Evolutionary conservation across 2,888 invertebrate genomes (phyloP).

Genomic region (Aspidiotus destructor): DNA sequence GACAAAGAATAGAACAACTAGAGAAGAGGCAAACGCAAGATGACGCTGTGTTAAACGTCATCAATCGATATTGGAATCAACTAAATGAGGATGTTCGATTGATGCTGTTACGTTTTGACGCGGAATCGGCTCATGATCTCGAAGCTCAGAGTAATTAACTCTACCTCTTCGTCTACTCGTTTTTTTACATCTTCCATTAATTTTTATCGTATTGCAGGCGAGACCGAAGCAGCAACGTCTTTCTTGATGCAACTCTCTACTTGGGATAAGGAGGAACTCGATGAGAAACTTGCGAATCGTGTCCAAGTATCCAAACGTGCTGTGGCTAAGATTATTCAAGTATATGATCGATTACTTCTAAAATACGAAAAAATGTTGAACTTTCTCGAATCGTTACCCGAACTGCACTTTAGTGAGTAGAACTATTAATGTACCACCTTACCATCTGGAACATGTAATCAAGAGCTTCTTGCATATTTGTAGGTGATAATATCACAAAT

Average conservation of each 20-base stretch:
- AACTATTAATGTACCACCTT: not conserved
- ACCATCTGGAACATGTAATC: not conserved
- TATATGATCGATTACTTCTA: conserved; percentile 90
- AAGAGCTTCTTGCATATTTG: not conserved
- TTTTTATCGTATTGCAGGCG: conserved; percentile 53
- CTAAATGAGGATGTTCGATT: conserved; percentile 94
- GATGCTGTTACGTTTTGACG: conserved; percentile 88
- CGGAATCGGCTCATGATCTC: conserved; percentile 91
- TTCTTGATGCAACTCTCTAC: conserved; percentile 91
- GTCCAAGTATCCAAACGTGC: conserved; percentile 94
- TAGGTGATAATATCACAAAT: not conserved
- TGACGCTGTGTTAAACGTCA: conserved; percentile 94
- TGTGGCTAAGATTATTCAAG: conserved; percentile 91
- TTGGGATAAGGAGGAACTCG: conserved; percentile 95
- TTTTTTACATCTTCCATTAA: not conserved
- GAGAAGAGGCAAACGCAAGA: conserved; percentile 93
- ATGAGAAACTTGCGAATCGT: conserved; percentile 87
- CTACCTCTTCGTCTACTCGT: not conserved
- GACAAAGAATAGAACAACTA: conserved; percentile 85
- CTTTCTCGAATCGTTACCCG: conserved; percentile 54
- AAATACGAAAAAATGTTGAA: conserved; percentile 88
- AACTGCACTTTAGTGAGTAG: conserved; percentile 53
- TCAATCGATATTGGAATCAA: conserved; percentile 94
- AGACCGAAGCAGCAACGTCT: conserved; percentile 90
- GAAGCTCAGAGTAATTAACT: conserved; percentile 75